Base-by-base conservation (phyloP, 2,888 invertebrate species). In the Torymus texanus region DNA sequence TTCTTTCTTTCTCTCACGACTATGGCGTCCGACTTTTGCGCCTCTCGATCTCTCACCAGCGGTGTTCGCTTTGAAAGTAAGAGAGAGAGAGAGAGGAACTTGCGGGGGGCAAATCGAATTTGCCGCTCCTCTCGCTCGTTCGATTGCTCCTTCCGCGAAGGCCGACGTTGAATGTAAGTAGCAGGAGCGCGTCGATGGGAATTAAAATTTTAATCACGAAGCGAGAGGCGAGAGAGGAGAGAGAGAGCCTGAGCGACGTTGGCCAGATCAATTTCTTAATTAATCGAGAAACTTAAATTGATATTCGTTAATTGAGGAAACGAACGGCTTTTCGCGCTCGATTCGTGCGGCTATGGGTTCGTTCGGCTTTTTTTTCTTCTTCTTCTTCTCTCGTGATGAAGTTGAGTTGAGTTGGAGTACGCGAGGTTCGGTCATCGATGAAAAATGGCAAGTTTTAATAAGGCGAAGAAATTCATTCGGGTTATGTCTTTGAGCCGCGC, bases 201-300 rank as follows among this genome's bases (percentile, higher is more conserved):
- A 80, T 78, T 82, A 67, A 78, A 81, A 78, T 80, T 82, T 80
- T 78, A 82, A 82, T 82, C 75, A 66, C 51, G 71, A 61, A 62
- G n/a, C 21, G 71, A 18, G 29, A 29, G 29, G 8, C 18, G 12
- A 65, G n/a, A 55, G 68, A n/a, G n/a, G n/a, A n/a, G n/a, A n/a
- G n/a, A n/a, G n/a, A n/a, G 14, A 18, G 41, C 59, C 29, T 2
- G 10, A 4, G 11, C 12, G 58, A 12, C 5, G 70, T 8, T 1
- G 12, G 14, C 18, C n/a, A 14, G 79, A 80, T 82, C 81, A 78
- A 82, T 82, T 82, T 82, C 81, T 82, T 82, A 82, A 82, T 80
- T 79, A 82, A 80, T 82, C 78, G 81, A 82, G 77, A 75, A 82
- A 80, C 79, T 79, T 82, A 75, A 80, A 72, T 82, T 80, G 79